Evolutionary conservation across 2,888 invertebrate species (phyloP).

Genomic region (Argyresthia goedartella): DNA sequence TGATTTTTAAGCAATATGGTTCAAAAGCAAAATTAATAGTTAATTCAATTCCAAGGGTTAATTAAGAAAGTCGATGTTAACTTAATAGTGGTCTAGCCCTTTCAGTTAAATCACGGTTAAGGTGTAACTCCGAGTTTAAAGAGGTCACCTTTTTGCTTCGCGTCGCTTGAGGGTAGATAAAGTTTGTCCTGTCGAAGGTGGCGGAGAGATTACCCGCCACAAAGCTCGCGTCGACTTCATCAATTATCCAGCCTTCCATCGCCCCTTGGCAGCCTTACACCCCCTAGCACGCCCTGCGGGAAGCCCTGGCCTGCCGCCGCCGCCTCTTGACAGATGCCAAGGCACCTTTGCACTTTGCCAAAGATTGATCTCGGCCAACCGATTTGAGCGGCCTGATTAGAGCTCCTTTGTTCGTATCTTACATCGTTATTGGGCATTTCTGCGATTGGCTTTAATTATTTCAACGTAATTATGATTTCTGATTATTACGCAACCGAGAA

Average conservation of each 20-base stretch:
- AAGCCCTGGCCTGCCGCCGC: conserved; percentile 14
- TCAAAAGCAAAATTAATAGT: too few relatives aligned
- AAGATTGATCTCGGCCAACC: conserved; percentile 22
- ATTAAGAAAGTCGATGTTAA: too few relatives aligned
- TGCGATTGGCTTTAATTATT: too few relatives aligned
- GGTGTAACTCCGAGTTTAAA: conserved; percentile 9
- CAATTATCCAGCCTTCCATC: conserved; percentile 36
- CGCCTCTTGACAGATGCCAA: conserved; percentile 23
- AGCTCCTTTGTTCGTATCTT: neutral
- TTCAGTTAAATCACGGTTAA: neutral
- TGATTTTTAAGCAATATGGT: neutral
- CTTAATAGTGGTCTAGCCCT: too few relatives aligned
- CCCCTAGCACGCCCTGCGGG: too few relatives aligned
- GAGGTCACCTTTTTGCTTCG: conserved; percentile 20
- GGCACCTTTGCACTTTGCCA: conserved; percentile 18
- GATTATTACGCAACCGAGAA: too few relatives aligned
- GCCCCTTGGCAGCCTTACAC: too few relatives aligned
- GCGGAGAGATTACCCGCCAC: conserved; percentile 36
- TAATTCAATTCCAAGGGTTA: neutral
- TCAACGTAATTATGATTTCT: too few relatives aligned
- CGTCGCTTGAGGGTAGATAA: conserved; percentile 22
- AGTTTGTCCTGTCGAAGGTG: conserved; percentile 37
- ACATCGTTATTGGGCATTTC: too few relatives aligned
- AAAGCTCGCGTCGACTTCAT: conserved; percentile 48
- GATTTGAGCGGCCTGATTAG: neutral